Percentiles rank a stretch among this genome's conserved stretches.
These are phyloP conservation scores for Odontamblyopus lacepedii DNA, from an alignment of 2,797 vertebrate species.

Conservation along the genomic window DNA sequence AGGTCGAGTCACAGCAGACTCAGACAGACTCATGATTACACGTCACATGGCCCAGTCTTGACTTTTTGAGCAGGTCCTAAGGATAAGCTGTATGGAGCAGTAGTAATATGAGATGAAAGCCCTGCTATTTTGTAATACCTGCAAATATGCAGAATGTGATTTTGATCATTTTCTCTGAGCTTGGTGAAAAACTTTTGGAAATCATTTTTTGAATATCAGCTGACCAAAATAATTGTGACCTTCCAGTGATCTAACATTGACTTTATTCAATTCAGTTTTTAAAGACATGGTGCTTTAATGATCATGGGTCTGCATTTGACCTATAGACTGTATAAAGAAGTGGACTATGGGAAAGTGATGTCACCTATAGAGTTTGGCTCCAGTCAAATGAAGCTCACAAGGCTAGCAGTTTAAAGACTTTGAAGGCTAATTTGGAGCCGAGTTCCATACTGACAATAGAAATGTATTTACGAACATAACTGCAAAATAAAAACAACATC, in stretches of 20 bases:
- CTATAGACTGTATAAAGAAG: no score
- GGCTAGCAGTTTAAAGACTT: no score
- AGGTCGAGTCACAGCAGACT: slow-evolving; percentile 47
- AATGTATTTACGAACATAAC: no score
- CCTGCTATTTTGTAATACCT: neutral
- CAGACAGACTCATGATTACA: slow-evolving; percentile 42
- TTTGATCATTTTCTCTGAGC: neutral
- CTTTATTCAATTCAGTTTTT: neutral
- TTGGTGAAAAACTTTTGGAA: no score
- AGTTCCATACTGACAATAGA: no score
- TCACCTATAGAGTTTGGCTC: no score
- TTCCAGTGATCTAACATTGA: neutral
- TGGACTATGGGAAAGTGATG: no score
- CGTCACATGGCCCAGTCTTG: slow-evolving; percentile 33
- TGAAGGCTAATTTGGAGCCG: no score
- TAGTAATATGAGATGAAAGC: slow-evolving; percentile 11
- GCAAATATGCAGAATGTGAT: neutral
- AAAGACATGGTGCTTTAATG: no score
- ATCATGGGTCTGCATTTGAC: no score
- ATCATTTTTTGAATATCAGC: neutral
- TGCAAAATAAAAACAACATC: no score
- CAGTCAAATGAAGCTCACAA: no score
- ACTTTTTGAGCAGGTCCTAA: slow-evolving; percentile 22
- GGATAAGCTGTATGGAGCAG: slow-evolving; percentile 6
- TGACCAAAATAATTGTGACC: neutral